phyloP scores from a whole-genome alignment of 2,888 invertebrate species.

The Neoaliturus tenellus region DNA sequence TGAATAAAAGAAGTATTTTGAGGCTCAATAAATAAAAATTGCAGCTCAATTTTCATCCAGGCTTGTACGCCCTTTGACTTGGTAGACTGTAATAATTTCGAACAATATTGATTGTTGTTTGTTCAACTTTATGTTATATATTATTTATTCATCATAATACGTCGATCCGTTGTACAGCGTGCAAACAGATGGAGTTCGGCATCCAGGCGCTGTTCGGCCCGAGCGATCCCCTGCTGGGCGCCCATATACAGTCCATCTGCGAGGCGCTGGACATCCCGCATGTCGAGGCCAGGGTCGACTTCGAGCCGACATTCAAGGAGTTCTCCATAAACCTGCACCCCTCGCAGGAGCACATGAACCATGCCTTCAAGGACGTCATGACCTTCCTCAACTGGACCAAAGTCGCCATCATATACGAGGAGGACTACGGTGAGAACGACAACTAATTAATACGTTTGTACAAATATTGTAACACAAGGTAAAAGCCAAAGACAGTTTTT shows the following conservation, averaged over 20 bases:
- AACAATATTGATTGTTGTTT: too few relatives aligned
- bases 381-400: slow-evolving; percentile 94
- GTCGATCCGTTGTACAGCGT: too few relatives aligned
- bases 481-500: too few relatives aligned
- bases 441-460: background rate
- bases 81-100: too few relatives aligned
- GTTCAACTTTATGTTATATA: too few relatives aligned
- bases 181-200: slow-evolving; percentile 88
- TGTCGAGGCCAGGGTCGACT: slow-evolving; percentile 84
- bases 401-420: slow-evolving; percentile 95
- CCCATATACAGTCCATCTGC: slow-evolving; percentile 92
- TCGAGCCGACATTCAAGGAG: slow-evolving; percentile 79
- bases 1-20: too few relatives aligned
- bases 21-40: too few relatives aligned
- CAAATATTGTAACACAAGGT: background rate
- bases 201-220: slow-evolving; percentile 94
- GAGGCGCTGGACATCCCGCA: slow-evolving; percentile 94
- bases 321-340: slow-evolving; percentile 95
- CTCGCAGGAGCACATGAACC: slow-evolving; percentile 86
- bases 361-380: slow-evolving; percentile 91
- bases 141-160: too few relatives aligned
- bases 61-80: too few relatives aligned
- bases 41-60: too few relatives aligned
- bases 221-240: slow-evolving; percentile 87
- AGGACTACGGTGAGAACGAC: slow-evolving; percentile 90